These are phyloP conservation scores for Hycleus cichorii DNA, from an alignment of 1,140 invertebrate genomes.

Conservation along the genomic window DNA sequence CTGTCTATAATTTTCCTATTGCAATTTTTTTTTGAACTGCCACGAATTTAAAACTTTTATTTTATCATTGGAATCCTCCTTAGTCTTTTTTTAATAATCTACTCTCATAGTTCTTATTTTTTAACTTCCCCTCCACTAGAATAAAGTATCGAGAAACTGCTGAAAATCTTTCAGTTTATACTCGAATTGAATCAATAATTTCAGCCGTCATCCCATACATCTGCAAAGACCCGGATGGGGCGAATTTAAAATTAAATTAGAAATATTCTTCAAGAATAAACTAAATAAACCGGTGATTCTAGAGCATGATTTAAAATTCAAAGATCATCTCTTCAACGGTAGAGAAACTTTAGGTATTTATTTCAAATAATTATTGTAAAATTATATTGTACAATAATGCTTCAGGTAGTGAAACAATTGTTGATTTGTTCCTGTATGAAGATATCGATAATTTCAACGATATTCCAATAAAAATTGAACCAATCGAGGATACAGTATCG, in stretches of 20 bases:
- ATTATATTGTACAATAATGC: constrained; percentile 4
- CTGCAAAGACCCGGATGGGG: constrained; percentile 81
- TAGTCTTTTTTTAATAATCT: too few species aligned
- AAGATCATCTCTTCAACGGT: constrained; percentile 75
- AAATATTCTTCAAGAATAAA: constrained; percentile 68
- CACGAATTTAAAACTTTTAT: too few species aligned
- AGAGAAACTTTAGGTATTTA: constrained; percentile 65
- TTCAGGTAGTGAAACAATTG: constrained; percentile 66
- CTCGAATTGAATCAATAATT: background rate
- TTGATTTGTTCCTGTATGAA: constrained; percentile 59
- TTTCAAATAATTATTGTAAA: background rate
- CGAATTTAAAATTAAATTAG: constrained; percentile 77
- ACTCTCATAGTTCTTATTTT: too few species aligned
- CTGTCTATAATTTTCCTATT: too few species aligned
- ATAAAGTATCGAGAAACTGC: too few species aligned
- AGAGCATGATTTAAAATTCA: constrained; percentile 70
- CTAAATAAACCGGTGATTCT: constrained; percentile 73
- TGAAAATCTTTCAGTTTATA: background rate
- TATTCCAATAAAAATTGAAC: background rate
- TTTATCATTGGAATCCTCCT: too few species aligned
- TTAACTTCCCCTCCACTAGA: too few species aligned
- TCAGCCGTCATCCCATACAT: constrained; percentile 70
- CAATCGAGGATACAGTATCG: background rate
- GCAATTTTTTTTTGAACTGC: too few species aligned
- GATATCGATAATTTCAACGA: background rate